Evolutionary conservation across 1,140 invertebrate species (phyloP).

Genomic region (Sycophaga agraensis): DNA sequence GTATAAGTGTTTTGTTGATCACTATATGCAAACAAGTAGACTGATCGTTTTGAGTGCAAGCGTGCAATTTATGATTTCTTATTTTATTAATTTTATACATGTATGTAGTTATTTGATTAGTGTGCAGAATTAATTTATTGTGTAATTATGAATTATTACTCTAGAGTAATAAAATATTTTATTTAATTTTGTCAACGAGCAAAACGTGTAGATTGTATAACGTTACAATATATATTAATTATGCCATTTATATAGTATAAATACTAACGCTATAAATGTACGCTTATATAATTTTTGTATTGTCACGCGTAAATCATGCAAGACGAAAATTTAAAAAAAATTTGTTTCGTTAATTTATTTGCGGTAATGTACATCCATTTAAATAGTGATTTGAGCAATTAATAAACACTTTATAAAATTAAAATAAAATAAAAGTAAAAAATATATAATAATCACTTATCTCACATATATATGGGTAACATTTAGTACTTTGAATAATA

Average conservation of each 20-base stretch:
- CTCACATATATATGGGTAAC: too few relatives aligned
- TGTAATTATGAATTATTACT: constrained; percentile 12
- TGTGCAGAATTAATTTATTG: background rate
- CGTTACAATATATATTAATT: background rate
- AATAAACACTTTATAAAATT: too few relatives aligned
- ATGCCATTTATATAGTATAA: background rate
- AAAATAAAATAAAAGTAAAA: too few relatives aligned
- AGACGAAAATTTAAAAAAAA: too few relatives aligned
- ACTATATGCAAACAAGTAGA: constrained; percentile 7
- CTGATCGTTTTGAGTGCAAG: constrained; percentile 22
- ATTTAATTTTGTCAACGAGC: background rate
- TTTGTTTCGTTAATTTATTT: too few relatives aligned
- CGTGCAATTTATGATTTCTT: constrained; percentile 13
- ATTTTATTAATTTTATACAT: too few relatives aligned
- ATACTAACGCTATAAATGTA: too few relatives aligned
- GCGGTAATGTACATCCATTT: too few relatives aligned
- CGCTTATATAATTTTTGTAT: background rate
- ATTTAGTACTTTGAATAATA: too few relatives aligned
- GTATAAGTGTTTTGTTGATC: constrained; percentile 11
- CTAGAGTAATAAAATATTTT: constrained; percentile 9
- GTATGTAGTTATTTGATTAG: constrained; percentile 20
- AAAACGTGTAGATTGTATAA: background rate
- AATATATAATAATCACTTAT: too few relatives aligned
- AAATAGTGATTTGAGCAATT: too few relatives aligned
- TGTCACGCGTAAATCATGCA: too few relatives aligned